Conservation (phyloP, 1,140 invertebrate genomes). For the Drosophila bocqueti region DNA sequence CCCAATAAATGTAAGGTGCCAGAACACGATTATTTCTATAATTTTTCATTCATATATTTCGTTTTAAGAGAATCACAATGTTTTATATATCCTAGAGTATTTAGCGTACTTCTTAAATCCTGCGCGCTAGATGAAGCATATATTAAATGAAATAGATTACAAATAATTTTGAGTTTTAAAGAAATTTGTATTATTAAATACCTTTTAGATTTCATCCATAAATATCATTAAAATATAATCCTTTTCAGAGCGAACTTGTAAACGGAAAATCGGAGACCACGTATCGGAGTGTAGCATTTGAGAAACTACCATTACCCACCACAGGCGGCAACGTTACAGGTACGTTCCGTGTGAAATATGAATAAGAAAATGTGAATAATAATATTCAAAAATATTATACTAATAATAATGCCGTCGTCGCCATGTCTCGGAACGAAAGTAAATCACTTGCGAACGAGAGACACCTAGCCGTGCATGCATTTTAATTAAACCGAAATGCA, state of each 20-base stretch:
- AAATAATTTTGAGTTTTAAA: too few species aligned
- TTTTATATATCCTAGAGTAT: background rate
- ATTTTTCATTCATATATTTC: background rate
- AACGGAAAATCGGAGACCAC: slow-evolving; percentile 81
- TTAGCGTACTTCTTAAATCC: too few species aligned
- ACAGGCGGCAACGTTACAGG: slow-evolving; percentile 90
- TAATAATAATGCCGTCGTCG: slow-evolving; percentile 2
- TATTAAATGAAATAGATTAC: too few species aligned
- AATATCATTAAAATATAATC: background rate
- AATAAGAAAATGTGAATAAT: background rate
- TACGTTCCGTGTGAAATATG: slow-evolving; percentile 77
- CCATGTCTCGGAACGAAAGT: slow-evolving; percentile 14
- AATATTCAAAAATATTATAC: background rate
- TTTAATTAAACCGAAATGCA: slow-evolving; percentile 53
- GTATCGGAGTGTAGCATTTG: slow-evolving; percentile 89
- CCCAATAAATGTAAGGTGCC: background rate
- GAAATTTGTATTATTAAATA: background rate
- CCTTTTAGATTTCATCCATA: background rate
- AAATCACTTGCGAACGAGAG: slow-evolving; percentile 20
- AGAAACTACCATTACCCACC: slow-evolving; percentile 90
- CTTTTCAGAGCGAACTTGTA: slow-evolving; percentile 68
- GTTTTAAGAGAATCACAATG: background rate
- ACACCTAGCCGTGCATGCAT: slow-evolving; percentile 13
- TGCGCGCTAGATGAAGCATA: too few species aligned
- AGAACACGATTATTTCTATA: background rate